These are phyloP conservation scores for Synanceia verrucosa DNA, from an alignment of 2,797 vertebrate genomes.

Conservation along the genomic window DNA sequence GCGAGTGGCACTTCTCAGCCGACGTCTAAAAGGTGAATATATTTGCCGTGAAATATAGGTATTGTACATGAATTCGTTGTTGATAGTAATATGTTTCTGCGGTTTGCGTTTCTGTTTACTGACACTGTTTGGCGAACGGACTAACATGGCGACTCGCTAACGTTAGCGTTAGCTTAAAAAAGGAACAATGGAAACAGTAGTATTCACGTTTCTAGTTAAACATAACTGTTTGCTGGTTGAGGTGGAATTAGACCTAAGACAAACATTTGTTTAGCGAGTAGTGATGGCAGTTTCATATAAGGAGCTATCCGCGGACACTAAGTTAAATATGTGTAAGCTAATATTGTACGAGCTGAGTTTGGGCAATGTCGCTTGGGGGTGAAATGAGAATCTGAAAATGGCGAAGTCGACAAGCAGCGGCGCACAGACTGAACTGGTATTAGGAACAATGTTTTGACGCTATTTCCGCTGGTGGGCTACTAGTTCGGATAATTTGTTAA, in stretches of 20 bases:
- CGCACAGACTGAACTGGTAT: background rate
- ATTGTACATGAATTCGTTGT: rapidly evolving
- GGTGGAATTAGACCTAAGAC: rapidly evolving
- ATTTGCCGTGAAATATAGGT: rapidly evolving
- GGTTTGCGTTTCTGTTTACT: background rate
- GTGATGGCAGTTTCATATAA: rapidly evolving
- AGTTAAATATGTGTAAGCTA: background rate
- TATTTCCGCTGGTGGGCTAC: background rate
- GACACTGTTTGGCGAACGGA: rapidly evolving
- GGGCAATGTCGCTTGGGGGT: constrained; percentile 30
- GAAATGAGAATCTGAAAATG: constrained; percentile 65
- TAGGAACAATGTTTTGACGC: constrained; percentile 6
- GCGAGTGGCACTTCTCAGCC: rapidly evolving
- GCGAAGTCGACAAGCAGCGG: constrained; percentile 48
- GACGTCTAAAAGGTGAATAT: constrained; percentile 56
- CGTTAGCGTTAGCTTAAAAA: constrained; percentile 53
- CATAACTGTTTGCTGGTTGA: rapidly evolving
- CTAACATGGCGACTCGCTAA: constrained; percentile 18
- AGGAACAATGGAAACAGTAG: constrained; percentile 72
- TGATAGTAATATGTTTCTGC: rapidly evolving
- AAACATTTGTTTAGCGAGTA: too few species aligned
- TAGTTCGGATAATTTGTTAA: too few species aligned
- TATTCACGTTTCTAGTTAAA: background rate
- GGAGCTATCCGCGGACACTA: rapidly evolving
- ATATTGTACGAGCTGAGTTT: background rate